Conservation (phyloP, 2,888 invertebrate genomes). For the Epirrhoe alternata region DNA sequence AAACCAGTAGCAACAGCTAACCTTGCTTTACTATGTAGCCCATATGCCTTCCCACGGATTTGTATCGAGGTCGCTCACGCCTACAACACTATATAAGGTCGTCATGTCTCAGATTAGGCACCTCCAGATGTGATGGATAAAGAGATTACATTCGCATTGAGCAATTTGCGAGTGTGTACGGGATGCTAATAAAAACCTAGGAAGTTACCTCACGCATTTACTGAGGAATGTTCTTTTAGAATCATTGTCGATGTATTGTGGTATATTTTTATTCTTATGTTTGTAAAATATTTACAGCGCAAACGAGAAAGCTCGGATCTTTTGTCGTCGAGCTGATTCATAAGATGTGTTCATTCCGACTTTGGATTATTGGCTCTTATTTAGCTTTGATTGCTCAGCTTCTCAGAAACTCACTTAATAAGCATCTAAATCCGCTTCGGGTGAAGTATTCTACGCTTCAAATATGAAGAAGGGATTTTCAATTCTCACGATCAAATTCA, state of each 20-base stretch:
- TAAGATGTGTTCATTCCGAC: conserved; percentile 38
- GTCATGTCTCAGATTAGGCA: conserved; percentile 31
- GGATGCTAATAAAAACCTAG: conserved; percentile 25
- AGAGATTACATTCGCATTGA: conserved; percentile 32
- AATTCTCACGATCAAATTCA: background rate
- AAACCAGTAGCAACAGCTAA: background rate
- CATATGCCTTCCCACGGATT: conserved; percentile 70
- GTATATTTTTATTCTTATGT: background rate
- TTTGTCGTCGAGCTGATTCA: conserved; percentile 49
- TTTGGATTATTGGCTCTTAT: conserved; percentile 47
- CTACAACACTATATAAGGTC: conserved; percentile 37
- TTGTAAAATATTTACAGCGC: background rate
- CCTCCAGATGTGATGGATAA: conserved; percentile 32
- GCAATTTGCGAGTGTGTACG: conserved; percentile 24
- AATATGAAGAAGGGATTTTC: background rate
- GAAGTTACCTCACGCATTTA: conserved; percentile 21
- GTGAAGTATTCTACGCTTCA: conserved; percentile 5
- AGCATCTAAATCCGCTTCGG: conserved; percentile 25
- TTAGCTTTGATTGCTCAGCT: conserved; percentile 48
- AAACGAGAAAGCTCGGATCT: background rate
- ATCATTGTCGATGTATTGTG: conserved; percentile 2
- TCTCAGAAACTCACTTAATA: conserved; percentile 41
- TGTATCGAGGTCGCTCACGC: conserved; percentile 62
- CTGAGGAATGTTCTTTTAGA: conserved; percentile 36
- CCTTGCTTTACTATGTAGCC: conserved; percentile 35